A percentile compares a stretch with the other conserved stretches of the same genome.
Conservation (phyloP, 1,140 invertebrate genomes). For the Caerostris darwini region DNA sequence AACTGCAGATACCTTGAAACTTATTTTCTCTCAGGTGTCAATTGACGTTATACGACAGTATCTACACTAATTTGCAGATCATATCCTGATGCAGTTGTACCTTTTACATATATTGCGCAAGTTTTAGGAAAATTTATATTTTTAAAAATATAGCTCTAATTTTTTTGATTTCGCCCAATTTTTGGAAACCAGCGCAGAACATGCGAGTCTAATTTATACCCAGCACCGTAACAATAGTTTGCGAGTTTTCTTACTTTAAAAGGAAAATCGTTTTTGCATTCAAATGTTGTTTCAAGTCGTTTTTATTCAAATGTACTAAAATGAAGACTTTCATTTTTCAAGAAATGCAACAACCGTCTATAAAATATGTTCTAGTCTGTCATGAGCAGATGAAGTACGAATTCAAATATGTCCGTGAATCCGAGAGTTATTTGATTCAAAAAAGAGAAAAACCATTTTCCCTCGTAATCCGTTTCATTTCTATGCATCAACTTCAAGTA, state of each 20-base stretch:
- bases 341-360: slow-evolving; percentile 3
- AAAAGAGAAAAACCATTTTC: slow-evolving; percentile 30
- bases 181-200: no score
- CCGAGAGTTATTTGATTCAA: slow-evolving; percentile 28
- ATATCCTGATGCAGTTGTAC: no score
- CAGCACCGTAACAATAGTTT: background rate
- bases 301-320: background rate
- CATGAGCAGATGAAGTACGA: slow-evolving; percentile 23
- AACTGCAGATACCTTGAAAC: no score
- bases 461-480: slow-evolving; percentile 20
- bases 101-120: no score
- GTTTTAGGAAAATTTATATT: no score
- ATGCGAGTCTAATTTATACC: no score
- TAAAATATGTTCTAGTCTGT: slow-evolving; percentile 24
- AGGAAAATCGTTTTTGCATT: background rate
- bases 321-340: slow-evolving; percentile 27
- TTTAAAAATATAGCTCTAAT: no score
- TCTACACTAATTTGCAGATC: no score
- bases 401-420: background rate
- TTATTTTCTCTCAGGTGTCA: no score
- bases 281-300: slow-evolving; percentile 12
- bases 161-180: no score
- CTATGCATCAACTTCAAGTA: slow-evolving; percentile 18
- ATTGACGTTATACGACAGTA: no score
- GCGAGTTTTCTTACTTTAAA: background rate